Evolutionary conservation across 2,113 vertebrate genomes (phyloP), one percentile per base, ranked within the genome.

Genomic region (Potamarius usumacintae): DNA sequence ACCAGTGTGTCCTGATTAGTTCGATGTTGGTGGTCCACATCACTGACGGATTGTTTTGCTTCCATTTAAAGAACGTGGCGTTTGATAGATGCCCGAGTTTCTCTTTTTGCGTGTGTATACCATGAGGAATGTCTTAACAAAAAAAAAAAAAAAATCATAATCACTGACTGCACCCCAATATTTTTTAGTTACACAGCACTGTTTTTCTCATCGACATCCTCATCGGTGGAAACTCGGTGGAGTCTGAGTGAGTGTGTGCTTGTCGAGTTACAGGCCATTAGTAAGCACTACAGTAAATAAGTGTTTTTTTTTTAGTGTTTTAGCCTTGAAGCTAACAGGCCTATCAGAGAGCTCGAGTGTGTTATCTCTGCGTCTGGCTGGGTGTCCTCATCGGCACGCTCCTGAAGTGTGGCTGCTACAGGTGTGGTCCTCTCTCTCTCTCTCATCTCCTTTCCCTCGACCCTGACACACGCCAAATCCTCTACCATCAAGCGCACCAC

Each of bases 351-450:
- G 93, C 91, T 83, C 84, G 88, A 78, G 69, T 84, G 84, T 85
- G 87, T 90, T 89, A 88, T 91, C 90, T 84, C 58, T 74, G 57
- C 48, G 82, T 90, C 85, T 85, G 89, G 88, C 67, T 92, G 93
- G 92, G 92, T 91, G 80, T 93, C 90, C 92, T 92, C 89, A 89
- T 89, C 83, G 93, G 91, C 95, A 95, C 94, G 93, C 95, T 95
- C 94, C 93, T 87, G 92, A 92, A 95, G 95, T 91, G 95, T 94
- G 96, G 92, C 93, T 92, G 91, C 92, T 91, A 91, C 94, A 95
- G 95, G 96, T 96, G 96, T 95, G 96, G 95, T 92, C 95, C 7
- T 67, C 90, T 4, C 50, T 90, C 12, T 27, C 90, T 2, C 58
- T 89, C 0, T 84, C 50, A 90, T 92, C 94, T 92, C 91, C 5